Base-by-base conservation (phyloP, 35 echinoderm and acorn worm genomes). In the Ptychodera flava region DNA sequence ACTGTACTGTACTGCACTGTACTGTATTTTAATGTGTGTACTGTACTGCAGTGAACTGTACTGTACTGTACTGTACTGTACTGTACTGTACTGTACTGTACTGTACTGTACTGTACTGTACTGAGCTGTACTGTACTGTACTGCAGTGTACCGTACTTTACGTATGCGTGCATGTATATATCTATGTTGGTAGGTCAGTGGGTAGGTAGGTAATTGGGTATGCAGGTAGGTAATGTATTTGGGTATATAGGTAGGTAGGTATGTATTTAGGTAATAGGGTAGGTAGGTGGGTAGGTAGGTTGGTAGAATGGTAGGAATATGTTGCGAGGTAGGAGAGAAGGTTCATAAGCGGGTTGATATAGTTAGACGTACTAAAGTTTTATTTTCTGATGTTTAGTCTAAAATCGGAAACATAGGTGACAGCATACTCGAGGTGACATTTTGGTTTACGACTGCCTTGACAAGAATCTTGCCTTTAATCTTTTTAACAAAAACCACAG, bases 241-340 rank as follows among this genome's bases (percentile, higher is more conserved):
- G 28, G 79, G 86, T 10, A 30, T 45, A n/a, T n/a, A n/a, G 29
- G 77, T 45, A 34, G 88, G 80, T 28, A 97, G 36, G 87, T 88
- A 97, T 28, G 93, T 88, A 38, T 90, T 89, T 28, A 97, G 35
- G 92, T 92, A n/a, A n/a, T n/a, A n/a, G n/a, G n/a, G n/a, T n/a
- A n/a, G n/a, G n/a, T n/a, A n/a, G n/a, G n/a, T n/a, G 94, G 32
- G 89, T 87, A 16, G 90, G 82, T 38, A 81, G 30, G 10, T 94
- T 85, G 78, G 90, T 92, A 28, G 93, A 92, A 89, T 88, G n/a
- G n/a, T n/a, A n/a, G n/a, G n/a, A n/a, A n/a, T n/a, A n/a, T n/a
- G n/a, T n/a, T n/a, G n/a, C n/a, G n/a, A n/a, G n/a, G n/a, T n/a
- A n/a, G n/a, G n/a, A n/a, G n/a, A n/a, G n/a, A n/a, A n/a, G n/a